phyloP scores from a whole-genome alignment of 2,797 vertebrate species.

The Vireo griseus region DNA sequence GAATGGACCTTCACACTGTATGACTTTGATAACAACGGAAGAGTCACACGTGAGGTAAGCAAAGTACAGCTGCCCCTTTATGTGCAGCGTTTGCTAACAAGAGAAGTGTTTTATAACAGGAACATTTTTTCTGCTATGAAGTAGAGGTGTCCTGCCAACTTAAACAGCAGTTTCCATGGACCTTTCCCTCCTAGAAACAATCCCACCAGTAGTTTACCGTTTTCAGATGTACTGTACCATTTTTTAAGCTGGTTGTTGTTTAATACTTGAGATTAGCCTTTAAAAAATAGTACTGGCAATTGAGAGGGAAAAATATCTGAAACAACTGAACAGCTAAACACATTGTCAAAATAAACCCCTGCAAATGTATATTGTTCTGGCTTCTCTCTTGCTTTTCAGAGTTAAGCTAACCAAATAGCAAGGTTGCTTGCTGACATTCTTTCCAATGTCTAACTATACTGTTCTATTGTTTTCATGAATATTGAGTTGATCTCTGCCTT shows the following conservation, averaged over 20 bases:
- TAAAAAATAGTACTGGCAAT: conserved; percentile 32
- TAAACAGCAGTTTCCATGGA: conserved; percentile 3
- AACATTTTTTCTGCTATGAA: conserved; percentile 6
- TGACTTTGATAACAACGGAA: conserved; percentile 98
- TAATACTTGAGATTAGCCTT: conserved; percentile 43
- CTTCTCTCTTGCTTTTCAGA: conserved; percentile 31
- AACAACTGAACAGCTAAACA: conserved; percentile 41
- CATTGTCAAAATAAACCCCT: conserved; percentile 47
- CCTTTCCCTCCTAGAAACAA: not conserved
- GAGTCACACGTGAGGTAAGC: conserved; percentile 96
- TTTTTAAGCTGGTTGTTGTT: conserved; percentile 15
- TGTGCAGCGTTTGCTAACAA: not conserved
- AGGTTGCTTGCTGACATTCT: conserved; percentile 44
- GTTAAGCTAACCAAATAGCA: conserved; percentile 54
- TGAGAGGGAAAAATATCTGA: conserved; percentile 21
- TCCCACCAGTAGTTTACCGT: not conserved
- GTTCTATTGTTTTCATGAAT: conserved; percentile 16
- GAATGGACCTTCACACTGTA: conserved; percentile 99
- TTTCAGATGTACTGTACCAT: conserved; percentile 9
- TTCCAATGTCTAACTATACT: conserved; percentile 23
- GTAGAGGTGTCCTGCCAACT: not conserved
- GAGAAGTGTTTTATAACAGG: conserved; percentile 30
- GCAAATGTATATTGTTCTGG: conserved; percentile 51
- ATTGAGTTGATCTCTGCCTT: not conserved
- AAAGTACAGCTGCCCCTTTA: not conserved